Percentiles rank a stretch among this genome's conserved stretches.
These are phyloP conservation scores for Cryptops parisi DNA, from an alignment of 2,888 invertebrate species.

Conservation along the genomic window DNA sequence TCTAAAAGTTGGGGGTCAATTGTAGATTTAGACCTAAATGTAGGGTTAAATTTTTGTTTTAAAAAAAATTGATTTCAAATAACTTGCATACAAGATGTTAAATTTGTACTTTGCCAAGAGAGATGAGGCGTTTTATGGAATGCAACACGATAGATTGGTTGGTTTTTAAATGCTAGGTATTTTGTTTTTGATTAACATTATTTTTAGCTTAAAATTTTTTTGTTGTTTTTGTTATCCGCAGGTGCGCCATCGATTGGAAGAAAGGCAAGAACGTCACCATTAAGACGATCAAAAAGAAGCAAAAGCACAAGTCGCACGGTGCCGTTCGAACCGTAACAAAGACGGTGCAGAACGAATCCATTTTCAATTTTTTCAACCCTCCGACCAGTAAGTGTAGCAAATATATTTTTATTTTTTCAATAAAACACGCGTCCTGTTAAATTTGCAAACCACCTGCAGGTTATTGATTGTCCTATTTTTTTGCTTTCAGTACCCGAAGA, in stretches of 20 bases:
- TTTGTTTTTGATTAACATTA: neutral
- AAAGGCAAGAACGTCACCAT: constrained; percentile 94
- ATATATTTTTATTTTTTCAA: neutral
- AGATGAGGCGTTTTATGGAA: too few species aligned
- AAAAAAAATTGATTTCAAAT: too few species aligned
- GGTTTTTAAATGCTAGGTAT: too few species aligned
- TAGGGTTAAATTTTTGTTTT: too few species aligned
- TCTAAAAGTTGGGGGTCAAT: too few species aligned
- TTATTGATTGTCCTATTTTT: constrained; percentile 7
- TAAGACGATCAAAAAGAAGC: constrained; percentile 92
- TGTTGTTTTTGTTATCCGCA: constrained; percentile 34
- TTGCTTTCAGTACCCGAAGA: constrained; percentile 56
- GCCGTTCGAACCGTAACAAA: constrained; percentile 88
- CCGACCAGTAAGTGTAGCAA: constrained; percentile 41
- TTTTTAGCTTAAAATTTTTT: neutral
- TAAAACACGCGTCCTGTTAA: neutral
- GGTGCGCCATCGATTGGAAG: constrained; percentile 93
- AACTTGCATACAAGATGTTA: too few species aligned
- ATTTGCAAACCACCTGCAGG: neutral
- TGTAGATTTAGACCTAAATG: too few species aligned
- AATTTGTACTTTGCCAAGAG: too few species aligned
- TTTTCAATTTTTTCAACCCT: constrained; percentile 98
- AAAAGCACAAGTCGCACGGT: constrained; percentile 94
- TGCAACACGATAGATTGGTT: too few species aligned
- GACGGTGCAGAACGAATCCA: constrained; percentile 90